phyloP scores from a whole-genome alignment of 2,888 invertebrate genomes.

The Ornithoptera priamus region DNA sequence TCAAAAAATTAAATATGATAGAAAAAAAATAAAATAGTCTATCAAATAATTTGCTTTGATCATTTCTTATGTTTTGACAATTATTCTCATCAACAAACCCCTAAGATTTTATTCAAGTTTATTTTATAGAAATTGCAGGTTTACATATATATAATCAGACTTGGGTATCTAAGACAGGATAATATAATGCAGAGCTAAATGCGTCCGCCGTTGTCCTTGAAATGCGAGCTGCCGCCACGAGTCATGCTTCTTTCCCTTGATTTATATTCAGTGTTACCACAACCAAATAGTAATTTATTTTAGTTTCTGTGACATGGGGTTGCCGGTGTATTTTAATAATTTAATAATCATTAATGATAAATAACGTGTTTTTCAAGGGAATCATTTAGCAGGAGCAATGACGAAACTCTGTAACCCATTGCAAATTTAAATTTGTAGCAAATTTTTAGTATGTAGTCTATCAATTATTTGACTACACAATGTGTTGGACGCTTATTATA shows the following conservation, averaged over 20 bases:
- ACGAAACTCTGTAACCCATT: neutral
- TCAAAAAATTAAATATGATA: too few species aligned
- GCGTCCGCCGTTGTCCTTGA: conserved; percentile 58
- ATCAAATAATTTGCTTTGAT: too few species aligned
- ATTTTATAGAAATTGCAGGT: neutral
- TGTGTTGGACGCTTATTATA: too few species aligned
- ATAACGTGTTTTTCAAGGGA: too few species aligned
- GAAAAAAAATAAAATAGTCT: too few species aligned
- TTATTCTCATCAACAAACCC: too few species aligned
- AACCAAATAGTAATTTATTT: conserved; percentile 49
- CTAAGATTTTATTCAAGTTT: neutral
- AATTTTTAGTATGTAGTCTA: too few species aligned
- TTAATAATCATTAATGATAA: too few species aligned
- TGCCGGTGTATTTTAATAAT: conserved; percentile 20
- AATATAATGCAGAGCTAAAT: conserved; percentile 42
- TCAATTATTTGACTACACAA: too few species aligned
- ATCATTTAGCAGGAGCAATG: neutral
- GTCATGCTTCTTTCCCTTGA: conserved; percentile 36
- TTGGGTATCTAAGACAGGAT: conserved; percentile 24
- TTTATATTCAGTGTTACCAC: conserved; percentile 49
- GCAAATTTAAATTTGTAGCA: neutral
- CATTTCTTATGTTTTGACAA: too few species aligned
- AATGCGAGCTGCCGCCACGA: conserved; percentile 59
- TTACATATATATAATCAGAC: conserved; percentile 18
- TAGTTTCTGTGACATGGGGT: conserved; percentile 51